Base-by-base conservation (phyloP, 2,888 invertebrate species). In the Endomychus coccineus region DNA sequence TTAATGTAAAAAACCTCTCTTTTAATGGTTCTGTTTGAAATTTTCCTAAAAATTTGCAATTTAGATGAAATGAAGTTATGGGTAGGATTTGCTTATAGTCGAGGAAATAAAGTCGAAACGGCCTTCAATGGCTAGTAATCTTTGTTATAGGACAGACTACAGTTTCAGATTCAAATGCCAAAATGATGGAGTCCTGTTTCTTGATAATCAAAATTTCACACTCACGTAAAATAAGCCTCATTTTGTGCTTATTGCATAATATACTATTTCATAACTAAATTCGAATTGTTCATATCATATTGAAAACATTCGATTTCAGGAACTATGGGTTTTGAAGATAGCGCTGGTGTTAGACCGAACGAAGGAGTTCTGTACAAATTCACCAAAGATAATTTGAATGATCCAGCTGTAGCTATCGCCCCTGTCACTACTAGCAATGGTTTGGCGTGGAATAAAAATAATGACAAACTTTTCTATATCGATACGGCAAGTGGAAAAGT, bases 401-500 rank as follows among this genome's bases (percentile, higher is more conserved):
- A 55, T 34, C 65, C 63, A 1, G 35, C 43, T 30, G 42, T 53
- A 3, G 49, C 55, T 16, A 50, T 61, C 11, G 46, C 59, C 2
- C 66, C 68, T 4, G 77, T 82, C 12, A 71, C 74, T 7, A 71
- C 84, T n/a, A 85, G 86, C 27, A 89, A 88, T 53, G 88, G 88
- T 2, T 61, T 88, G 4, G 78, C 79, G 1, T 89, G 87, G 87
- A 80, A 77, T 11, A 56, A 66, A 1, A 78, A 82, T 51, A 76
- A 77, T 52, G 71, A 74, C 42, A 75, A 72, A 49, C 77, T 88
- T 71, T 88, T 80, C 62, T 88, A 81, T 61, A 83, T 85, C 19
- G 88, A 89, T 62, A 76, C 83, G 1, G 71, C 75, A 0, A 78
- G 80, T 0, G 61, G 69, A 17, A 73, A 77, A 48, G 69, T 88